A percentile compares a stretch with the other conserved stretches of the same genome.
Conservation (phyloP, 2,113 vertebrate genomes). For the Saguinus midas region DNA sequence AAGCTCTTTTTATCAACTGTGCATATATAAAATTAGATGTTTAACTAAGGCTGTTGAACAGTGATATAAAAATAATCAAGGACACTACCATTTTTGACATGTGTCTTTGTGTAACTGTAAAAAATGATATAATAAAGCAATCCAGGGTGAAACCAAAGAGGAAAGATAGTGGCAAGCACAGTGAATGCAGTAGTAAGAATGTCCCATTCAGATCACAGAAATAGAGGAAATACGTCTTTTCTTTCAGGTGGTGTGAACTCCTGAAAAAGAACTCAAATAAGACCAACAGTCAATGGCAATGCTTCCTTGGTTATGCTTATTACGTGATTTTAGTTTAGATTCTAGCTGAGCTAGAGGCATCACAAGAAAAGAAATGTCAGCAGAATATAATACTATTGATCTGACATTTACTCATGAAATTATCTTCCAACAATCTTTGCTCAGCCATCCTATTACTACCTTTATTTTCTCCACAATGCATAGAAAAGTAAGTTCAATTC, state of each 20-base stretch:
- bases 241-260: not conserved
- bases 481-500: slow-evolving; percentile 16
- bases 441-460: not conserved
- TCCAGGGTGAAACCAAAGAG: not conserved
- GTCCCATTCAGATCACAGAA: not conserved
- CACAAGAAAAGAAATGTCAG: slow-evolving; percentile 51
- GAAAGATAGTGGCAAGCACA: not conserved
- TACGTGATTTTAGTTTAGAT: slow-evolving; percentile 28
- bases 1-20: slow-evolving; percentile 25
- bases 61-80: slow-evolving; percentile 59
- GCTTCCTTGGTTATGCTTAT: slow-evolving; percentile 11
- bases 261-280: not conserved
- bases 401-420: slow-evolving; percentile 61
- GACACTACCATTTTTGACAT: slow-evolving; percentile 19
- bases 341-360: not conserved
- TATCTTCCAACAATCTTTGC: slow-evolving; percentile 53
- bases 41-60: slow-evolving; percentile 48
- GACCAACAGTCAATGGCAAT: not conserved
- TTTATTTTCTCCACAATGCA: slow-evolving; percentile 44
- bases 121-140: slow-evolving; percentile 51
- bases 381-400: slow-evolving; percentile 51
- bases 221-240: not conserved
- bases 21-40: slow-evolving; percentile 22
- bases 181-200: not conserved
- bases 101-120: slow-evolving; percentile 37